A percentile compares a stretch with the other conserved stretches of the same genome.
Evolutionary conservation across 1,140 invertebrate genomes (phyloP).

Genomic region (Agrilus planipennis): DNA sequence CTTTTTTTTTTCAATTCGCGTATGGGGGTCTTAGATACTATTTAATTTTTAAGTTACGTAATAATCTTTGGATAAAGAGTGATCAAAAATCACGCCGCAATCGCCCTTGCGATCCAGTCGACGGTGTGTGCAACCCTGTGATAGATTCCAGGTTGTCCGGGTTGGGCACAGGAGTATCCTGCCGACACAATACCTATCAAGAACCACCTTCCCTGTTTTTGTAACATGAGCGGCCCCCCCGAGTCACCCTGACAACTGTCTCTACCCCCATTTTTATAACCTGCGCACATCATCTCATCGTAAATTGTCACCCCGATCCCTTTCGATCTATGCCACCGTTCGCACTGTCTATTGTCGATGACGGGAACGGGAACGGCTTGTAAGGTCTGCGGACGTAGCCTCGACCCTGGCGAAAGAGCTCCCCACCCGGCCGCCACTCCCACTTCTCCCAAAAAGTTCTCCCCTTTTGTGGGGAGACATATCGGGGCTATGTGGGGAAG

Average conservation of each 20-base stretch:
- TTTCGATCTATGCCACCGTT: slow-evolving; percentile 63
- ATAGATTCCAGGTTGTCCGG: slow-evolving; percentile 87
- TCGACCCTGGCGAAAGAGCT: slow-evolving; percentile 73
- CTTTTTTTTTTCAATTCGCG: too few relatives aligned
- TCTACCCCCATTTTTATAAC: slow-evolving; percentile 81
- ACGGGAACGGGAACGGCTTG: slow-evolving; percentile 89
- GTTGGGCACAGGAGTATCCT: slow-evolving; percentile 84
- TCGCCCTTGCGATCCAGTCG: slow-evolving; percentile 66
- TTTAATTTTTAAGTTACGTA: too few relatives aligned
- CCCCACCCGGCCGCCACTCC: slow-evolving; percentile 93
- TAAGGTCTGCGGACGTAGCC: slow-evolving; percentile 76
- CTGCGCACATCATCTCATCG: slow-evolving; percentile 95
- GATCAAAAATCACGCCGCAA: too few relatives aligned
- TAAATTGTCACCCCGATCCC: slow-evolving; percentile 89
- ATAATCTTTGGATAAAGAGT: too few relatives aligned
- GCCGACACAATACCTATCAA: slow-evolving; percentile 86
- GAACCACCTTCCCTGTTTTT: slow-evolving; percentile 74
- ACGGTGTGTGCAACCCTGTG: slow-evolving; percentile 87
- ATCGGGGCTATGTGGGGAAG: slow-evolving; percentile 89
- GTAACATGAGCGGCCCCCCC: slow-evolving; percentile 80
- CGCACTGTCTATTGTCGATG: slow-evolving; percentile 72
- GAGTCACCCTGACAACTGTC: slow-evolving; percentile 68
- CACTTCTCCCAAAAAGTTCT: slow-evolving; percentile 79
- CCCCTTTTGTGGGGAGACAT: slow-evolving; percentile 80
- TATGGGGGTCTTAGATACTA: too few relatives aligned